Evolutionary conservation across 1,140 invertebrate genomes (phyloP).

Genomic region (Sarcophaga bullata): DNA sequence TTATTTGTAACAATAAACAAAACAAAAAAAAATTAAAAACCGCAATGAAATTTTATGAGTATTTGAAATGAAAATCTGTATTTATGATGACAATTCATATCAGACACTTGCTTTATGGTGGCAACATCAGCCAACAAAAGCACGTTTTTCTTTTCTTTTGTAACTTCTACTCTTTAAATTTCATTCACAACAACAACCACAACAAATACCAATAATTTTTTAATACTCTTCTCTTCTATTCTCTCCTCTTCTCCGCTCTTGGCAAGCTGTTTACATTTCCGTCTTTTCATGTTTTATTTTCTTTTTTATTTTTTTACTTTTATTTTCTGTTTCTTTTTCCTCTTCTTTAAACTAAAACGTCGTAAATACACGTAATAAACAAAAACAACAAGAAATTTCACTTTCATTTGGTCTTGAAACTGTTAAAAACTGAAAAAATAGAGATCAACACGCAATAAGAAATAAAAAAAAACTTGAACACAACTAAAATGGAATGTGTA

Average conservation of each 20-base stretch:
- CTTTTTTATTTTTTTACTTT: not conserved
- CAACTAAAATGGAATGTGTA: no score
- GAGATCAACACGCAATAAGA: no score
- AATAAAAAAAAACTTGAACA: no score
- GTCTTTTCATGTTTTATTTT: conserved; percentile 3
- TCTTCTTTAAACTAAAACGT: not conserved
- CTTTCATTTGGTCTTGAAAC: conserved; percentile 24
- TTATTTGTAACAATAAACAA: not conserved
- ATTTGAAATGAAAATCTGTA: not conserved
- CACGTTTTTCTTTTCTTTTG: not conserved
- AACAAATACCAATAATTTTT: not conserved
- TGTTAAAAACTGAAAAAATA: not conserved
- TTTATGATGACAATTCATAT: not conserved
- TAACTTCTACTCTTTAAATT: not conserved
- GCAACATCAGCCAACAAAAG: not conserved
- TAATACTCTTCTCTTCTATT: not conserved
- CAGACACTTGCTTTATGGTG: not conserved
- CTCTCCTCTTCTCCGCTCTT: not conserved
- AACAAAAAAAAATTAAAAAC: not conserved
- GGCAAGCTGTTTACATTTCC: not conserved
- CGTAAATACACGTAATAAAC: not conserved
- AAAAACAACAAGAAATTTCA: not conserved
- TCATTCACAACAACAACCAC: not conserved
- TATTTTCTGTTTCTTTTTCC: no score
- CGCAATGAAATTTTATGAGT: not conserved